These are phyloP conservation scores for Scaptomyza flava DNA, from an alignment of 2,888 invertebrate species.

Conservation along the genomic window DNA sequence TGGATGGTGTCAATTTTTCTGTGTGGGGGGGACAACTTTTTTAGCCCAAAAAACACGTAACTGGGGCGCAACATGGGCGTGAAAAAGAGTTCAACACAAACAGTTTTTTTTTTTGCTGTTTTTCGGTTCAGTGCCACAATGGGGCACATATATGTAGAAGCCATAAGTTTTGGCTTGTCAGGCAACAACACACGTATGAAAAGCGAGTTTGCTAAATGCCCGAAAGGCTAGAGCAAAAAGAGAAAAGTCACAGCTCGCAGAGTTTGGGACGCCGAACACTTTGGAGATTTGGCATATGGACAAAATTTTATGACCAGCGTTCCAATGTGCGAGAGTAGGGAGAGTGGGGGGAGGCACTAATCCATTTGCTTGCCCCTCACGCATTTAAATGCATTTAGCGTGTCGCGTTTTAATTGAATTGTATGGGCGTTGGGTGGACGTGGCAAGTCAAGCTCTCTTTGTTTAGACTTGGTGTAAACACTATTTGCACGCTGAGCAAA, in stretches of 20 bases:
- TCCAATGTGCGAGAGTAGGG: not conserved
- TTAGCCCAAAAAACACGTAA: slow-evolving; percentile 15
- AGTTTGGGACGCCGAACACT: slow-evolving; percentile 26
- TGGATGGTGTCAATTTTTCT: slow-evolving; percentile 20
- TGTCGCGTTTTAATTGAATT: slow-evolving; percentile 70
- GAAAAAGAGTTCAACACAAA: slow-evolving; percentile 48
- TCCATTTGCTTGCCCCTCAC: slow-evolving; percentile 75
- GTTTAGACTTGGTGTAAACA: slow-evolving; percentile 64
- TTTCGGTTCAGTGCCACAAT: slow-evolving; percentile 22
- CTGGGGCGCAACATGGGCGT: slow-evolving; percentile 19
- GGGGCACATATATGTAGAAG: slow-evolving; percentile 24
- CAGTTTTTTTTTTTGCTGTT: slow-evolving; percentile 19
- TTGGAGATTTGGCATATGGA: slow-evolving; percentile 61
- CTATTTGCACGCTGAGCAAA: slow-evolving; percentile 54
- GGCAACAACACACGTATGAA: slow-evolving; percentile 21
- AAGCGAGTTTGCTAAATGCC: slow-evolving; percentile 18
- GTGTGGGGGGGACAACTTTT: slow-evolving; percentile 32
- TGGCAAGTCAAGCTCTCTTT: slow-evolving; percentile 40
- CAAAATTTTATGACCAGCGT: slow-evolving; percentile 59
- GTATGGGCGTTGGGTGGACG: slow-evolving; percentile 51
- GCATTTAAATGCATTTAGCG: slow-evolving; percentile 76
- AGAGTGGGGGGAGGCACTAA: slow-evolving; percentile 35
- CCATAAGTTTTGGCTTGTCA: slow-evolving; percentile 51
- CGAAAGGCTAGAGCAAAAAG: slow-evolving; percentile 21
- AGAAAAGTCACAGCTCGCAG: slow-evolving; percentile 13